Evolutionary conservation across 2,797 vertebrate genomes (phyloP).

Genomic region (Dendrocincla tyrannina): DNA sequence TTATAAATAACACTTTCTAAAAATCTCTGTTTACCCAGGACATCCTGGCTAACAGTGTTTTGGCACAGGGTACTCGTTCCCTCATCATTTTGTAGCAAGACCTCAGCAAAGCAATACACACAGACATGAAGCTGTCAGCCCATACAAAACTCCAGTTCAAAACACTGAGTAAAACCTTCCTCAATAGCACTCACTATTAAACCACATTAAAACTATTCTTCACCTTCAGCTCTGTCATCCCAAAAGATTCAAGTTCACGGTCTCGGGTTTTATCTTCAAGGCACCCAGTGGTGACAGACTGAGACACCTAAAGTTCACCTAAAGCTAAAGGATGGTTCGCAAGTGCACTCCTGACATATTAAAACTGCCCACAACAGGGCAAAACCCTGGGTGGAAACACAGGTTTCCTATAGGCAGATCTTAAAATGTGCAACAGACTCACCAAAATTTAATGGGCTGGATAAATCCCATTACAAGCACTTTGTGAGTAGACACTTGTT

Average conservation of each 20-base stretch:
- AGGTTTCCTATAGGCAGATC: not conserved
- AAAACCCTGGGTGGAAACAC: not conserved
- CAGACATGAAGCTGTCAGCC: slow-evolving; percentile 39
- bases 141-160: not conserved
- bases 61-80: slow-evolving; percentile 35
- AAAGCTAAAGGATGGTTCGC: not conserved
- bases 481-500: accelerated
- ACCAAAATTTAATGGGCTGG: not conserved
- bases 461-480: not conserved
- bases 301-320: not conserved
- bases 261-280: not conserved
- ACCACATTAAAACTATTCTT: not conserved
- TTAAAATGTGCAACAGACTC: not conserved
- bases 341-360: not conserved
- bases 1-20: slow-evolving; percentile 70
- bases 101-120: slow-evolving; percentile 20
- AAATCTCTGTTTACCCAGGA: slow-evolving; percentile 66
- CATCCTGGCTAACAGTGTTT: slow-evolving; percentile 63
- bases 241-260: not conserved
- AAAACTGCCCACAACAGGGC: not conserved
- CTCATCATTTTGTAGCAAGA: slow-evolving; percentile 44
- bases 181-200: not conserved
- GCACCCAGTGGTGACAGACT: not conserved
- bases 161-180: slow-evolving; percentile 5
- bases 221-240: not conserved